Evolutionary conservation across 2,888 invertebrate species (phyloP).

Genomic region (Drosophila gaucha): DNA sequence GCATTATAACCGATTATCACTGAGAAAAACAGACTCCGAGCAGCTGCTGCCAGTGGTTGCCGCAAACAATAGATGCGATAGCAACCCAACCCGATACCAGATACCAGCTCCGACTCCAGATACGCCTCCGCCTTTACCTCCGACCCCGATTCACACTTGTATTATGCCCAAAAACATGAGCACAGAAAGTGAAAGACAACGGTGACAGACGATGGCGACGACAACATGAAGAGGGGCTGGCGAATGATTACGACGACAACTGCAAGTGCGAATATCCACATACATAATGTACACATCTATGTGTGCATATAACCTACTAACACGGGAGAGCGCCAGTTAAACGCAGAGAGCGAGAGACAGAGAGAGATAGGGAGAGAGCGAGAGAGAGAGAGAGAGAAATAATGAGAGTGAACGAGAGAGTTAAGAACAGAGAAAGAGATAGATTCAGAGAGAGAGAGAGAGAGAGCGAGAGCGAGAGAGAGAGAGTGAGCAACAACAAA

Average conservation of each 20-base stretch:
- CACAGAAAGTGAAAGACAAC: slow-evolving; percentile 50
- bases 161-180: slow-evolving; percentile 43
- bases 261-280: slow-evolving; percentile 28
- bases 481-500: slow-evolving; percentile 25
- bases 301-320: slow-evolving; percentile 64
- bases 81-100: slow-evolving; percentile 13
- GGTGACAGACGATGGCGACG: slow-evolving; percentile 41
- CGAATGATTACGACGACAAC: slow-evolving; percentile 42
- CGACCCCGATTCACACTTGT: slow-evolving; percentile 26
- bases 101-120: slow-evolving; percentile 11
- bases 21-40: slow-evolving; percentile 51
- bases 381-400: not conserved
- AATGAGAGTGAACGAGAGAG: slow-evolving; percentile 13
- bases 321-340: slow-evolving; percentile 21
- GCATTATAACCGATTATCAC: slow-evolving; percentile 77
- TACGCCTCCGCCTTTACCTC: not conserved
- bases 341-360: slow-evolving; percentile 6
- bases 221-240: slow-evolving; percentile 23
- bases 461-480: slow-evolving; percentile 1
- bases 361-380: slow-evolving; percentile 7
- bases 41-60: slow-evolving; percentile 62
- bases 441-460: slow-evolving; percentile 1
- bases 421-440: not conserved
- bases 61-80: slow-evolving; percentile 34
- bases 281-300: slow-evolving; percentile 6